phyloP scores from a whole-genome alignment of 2,797 vertebrate genomes.

The Mus minutoides region DNA sequence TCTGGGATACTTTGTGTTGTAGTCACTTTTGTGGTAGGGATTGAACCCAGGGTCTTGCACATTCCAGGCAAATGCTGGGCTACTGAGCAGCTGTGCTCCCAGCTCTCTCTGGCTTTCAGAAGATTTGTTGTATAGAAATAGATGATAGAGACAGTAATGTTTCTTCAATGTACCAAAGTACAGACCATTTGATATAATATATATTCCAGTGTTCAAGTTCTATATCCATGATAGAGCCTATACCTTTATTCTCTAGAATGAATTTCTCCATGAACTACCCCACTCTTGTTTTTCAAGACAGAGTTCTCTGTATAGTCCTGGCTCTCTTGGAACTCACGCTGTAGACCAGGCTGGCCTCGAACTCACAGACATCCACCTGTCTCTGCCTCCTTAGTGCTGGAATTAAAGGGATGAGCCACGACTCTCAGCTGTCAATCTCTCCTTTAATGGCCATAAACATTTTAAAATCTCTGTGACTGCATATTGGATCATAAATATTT shows the following conservation, averaged over 20 bases:
- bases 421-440: not conserved
- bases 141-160: not conserved
- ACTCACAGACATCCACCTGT: not conserved
- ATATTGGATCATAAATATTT: not conserved
- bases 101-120: not conserved
- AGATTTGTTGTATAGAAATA: not conserved
- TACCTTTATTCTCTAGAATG: not conserved
- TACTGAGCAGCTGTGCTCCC: not conserved
- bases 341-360: not conserved
- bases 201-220: not conserved
- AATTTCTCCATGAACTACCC: not conserved
- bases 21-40: not conserved
- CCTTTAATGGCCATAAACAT: not conserved
- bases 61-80: not conserved
- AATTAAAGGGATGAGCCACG: not conserved
- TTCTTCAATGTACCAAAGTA: not conserved
- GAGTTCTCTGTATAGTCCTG: not conserved
- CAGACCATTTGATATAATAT: not conserved
- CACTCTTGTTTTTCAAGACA: not conserved
- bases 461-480: not conserved
- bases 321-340: not conserved
- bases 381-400: not conserved
- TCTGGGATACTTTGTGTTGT: not conserved
- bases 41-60: not conserved
- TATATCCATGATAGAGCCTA: not conserved